phyloP scores from a whole-genome alignment of 2,113 vertebrate species.

The Eolophus roseicapilla region DNA sequence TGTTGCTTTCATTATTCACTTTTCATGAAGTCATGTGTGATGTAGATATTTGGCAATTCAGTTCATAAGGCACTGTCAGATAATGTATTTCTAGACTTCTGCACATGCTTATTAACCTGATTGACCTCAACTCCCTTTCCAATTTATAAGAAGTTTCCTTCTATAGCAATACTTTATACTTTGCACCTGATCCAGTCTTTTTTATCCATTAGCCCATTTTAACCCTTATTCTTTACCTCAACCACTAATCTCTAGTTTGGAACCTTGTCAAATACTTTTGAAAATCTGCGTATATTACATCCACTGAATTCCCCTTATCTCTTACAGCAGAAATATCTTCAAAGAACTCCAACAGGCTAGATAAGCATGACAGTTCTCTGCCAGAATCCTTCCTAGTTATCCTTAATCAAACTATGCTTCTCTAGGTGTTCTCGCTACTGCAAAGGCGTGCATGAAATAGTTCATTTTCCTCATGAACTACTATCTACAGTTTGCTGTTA shows the following conservation, averaged over 20 bases:
- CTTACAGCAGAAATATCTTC: constrained; percentile 52
- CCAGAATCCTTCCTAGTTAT: constrained; percentile 10
- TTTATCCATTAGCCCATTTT: constrained; percentile 20
- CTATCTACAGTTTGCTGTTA: neutral
- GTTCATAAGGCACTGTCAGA: neutral
- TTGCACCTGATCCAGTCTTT: neutral
- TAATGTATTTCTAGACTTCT: constrained; percentile 18
- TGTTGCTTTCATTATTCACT: neutral
- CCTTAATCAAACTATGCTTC: constrained; percentile 40
- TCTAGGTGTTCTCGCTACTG: constrained; percentile 12
- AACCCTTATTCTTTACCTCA: constrained; percentile 20
- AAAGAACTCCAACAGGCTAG: constrained; percentile 42
- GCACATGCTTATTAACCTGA: constrained; percentile 25
- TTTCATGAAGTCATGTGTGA: neutral
- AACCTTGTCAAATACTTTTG: constrained; percentile 48
- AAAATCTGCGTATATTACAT: constrained; percentile 40
- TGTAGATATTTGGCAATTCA: neutral
- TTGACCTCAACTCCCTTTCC: constrained; percentile 16
- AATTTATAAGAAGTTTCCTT: constrained; percentile 17
- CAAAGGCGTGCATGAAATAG: neutral
- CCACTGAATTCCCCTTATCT: constrained; percentile 57
- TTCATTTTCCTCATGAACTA: neutral
- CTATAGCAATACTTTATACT: neutral
- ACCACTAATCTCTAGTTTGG: constrained; percentile 3
- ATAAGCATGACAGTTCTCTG: constrained; percentile 35